These are phyloP conservation scores for Mycteria americana DNA, from an alignment of 2,797 vertebrate genomes.

Conservation along the genomic window DNA sequence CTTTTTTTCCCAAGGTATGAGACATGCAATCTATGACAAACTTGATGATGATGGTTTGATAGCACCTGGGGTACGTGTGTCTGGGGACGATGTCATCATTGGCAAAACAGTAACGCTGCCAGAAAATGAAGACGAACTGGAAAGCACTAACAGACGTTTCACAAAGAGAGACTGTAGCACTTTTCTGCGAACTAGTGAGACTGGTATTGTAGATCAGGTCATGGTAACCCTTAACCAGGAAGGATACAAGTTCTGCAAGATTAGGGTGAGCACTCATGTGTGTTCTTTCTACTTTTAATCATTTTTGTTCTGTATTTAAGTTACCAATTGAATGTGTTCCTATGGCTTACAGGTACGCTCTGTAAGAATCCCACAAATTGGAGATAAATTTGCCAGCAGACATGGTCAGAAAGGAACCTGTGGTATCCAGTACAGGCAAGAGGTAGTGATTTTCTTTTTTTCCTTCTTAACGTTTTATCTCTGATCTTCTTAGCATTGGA, in stretches of 20 bases:
- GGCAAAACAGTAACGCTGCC: constrained; percentile 96
- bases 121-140: constrained; percentile 94
- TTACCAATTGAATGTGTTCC: neutral
- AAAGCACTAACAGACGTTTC: constrained; percentile 91
- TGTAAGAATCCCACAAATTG: constrained; percentile 96
- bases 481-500: neutral
- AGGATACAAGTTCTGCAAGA: constrained; percentile 99
- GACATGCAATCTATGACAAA: constrained; percentile 98
- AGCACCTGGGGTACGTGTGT: constrained; percentile 94
- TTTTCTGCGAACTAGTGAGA: constrained; percentile 95
- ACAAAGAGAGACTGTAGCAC: constrained; percentile 98
- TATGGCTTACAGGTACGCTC: constrained; percentile 87
- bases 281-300: neutral
- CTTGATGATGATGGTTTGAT: constrained; percentile 97
- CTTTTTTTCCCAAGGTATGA: constrained; percentile 83
- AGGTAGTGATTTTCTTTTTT: constrained; percentile 75
- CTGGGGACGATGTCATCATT: constrained; percentile 97
- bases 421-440: constrained; percentile 97
- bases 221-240: constrained; percentile 99
- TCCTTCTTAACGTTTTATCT: neutral
- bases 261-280: constrained; percentile 80
- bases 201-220: constrained; percentile 97
- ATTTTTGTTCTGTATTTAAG: neutral
- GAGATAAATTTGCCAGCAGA: constrained; percentile 98
- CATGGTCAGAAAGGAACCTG: constrained; percentile 99